Percentiles rank a stretch among this genome's conserved stretches.
These are phyloP conservation scores for Pelagia noctiluca DNA, from an alignment of 30 jellyfish, hydroid and myxozoan species.

Conservation along the genomic window DNA sequence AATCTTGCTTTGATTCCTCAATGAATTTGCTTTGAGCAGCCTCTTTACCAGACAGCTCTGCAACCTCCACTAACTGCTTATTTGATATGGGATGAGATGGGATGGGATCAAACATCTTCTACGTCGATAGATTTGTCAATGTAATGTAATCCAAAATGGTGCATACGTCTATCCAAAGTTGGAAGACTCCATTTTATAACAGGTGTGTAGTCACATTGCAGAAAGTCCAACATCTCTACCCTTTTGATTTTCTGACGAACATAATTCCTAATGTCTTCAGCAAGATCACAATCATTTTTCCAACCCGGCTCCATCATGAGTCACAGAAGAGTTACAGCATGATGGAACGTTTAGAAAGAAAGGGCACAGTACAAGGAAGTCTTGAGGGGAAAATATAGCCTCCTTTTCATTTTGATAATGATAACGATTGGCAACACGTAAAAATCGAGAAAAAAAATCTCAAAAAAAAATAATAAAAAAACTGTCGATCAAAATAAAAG, in stretches of 20 bases:
- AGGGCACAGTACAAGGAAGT: not conserved
- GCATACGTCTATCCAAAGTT: not conserved
- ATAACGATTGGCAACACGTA: not conserved
- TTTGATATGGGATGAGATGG: slow-evolving; percentile 11
- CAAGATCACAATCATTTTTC: not conserved
- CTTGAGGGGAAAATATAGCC: not conserved
- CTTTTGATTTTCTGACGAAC: not conserved
- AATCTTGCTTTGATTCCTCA: slow-evolving; percentile 8
- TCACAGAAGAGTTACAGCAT: not conserved
- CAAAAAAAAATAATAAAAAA: too few relatives aligned
- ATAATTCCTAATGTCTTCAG: not conserved
- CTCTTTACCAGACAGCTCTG: slow-evolving; percentile 17
- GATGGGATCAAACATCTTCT: not conserved
- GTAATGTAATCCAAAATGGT: not conserved
- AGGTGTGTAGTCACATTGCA: not conserved
- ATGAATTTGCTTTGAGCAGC: not conserved
- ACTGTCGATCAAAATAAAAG: too few relatives aligned
- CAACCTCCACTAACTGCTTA: slow-evolving; percentile 16
- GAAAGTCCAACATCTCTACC: not conserved
- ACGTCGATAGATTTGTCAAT: not conserved
- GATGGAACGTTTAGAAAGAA: too few relatives aligned
- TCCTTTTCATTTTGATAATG: not conserved
- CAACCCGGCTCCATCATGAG: not conserved
- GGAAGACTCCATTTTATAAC: not conserved
- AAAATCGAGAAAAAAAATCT: not conserved